Evolutionary conservation across 2,888 invertebrate genomes (phyloP).

Genomic region (Acanthopleura granulata): DNA sequence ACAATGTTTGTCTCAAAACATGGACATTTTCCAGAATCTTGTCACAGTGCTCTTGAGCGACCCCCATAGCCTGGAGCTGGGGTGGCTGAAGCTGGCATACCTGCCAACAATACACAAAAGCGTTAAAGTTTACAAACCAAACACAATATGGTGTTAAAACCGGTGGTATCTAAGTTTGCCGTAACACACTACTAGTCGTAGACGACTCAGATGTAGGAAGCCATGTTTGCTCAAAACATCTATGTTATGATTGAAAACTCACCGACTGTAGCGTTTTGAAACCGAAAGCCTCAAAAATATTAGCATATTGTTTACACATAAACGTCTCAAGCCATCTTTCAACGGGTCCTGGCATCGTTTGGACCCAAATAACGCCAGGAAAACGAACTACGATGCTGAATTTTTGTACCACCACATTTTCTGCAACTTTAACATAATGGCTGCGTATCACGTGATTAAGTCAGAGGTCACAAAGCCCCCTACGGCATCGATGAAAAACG

Average conservation of each 20-base stretch:
- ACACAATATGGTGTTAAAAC: too few species aligned
- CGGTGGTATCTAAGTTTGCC: too few species aligned
- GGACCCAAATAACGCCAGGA: conserved; percentile 14
- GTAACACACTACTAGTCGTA: too few species aligned
- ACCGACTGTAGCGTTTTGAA: conserved; percentile 64
- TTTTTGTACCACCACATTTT: conserved; percentile 36
- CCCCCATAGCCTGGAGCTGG: conserved; percentile 59
- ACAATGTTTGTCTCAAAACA: conserved; percentile 48
- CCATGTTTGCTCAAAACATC: neutral
- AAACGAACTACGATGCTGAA: neutral
- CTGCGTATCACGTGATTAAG: conserved; percentile 60
- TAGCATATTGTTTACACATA: conserved; percentile 63
- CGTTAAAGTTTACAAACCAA: too few species aligned
- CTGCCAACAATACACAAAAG: conserved; percentile 43
- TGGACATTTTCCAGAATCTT: conserved; percentile 60
- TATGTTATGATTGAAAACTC: conserved; percentile 34
- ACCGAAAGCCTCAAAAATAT: conserved; percentile 59
- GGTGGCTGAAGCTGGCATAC: conserved; percentile 58
- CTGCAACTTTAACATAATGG: conserved; percentile 60
- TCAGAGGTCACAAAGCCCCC: conserved; percentile 19
- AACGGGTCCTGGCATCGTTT: conserved; percentile 57
- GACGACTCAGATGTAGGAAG: neutral
- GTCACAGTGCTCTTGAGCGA: conserved; percentile 58
- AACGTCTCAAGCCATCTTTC: conserved; percentile 65
- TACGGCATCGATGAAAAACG: neutral